Base-by-base conservation (phyloP, 2,113 vertebrate species). In the Uropsilus gracilis region DNA sequence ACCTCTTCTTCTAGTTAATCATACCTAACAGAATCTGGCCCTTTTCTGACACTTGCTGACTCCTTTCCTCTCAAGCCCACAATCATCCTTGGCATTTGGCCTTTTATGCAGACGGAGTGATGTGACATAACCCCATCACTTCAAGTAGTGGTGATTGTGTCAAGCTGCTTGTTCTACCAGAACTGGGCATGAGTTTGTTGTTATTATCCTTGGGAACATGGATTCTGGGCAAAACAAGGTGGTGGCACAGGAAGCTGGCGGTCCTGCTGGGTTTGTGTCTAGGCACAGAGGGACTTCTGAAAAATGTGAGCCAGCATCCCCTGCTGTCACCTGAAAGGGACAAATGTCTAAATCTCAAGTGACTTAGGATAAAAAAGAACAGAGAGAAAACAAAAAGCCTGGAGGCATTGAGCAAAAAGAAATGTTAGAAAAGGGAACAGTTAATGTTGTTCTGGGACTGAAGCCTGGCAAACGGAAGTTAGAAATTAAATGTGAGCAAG, bases 401-500 rank as follows among this genome's bases (percentile, higher is more conserved):
- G 78, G 16, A 39, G 63, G 42, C 46, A 17, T 88, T 55, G 53
- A 42, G 90, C n/a, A 63, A 87, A 69, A 28, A 20, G 28, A 81
- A 53, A 5, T 13, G 24, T 26, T 42, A 42, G 68, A 71, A 71
- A 69, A 71, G 22, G 24, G 34, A 71, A 13, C 28, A 24, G 1
- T 46, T 71, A 42, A 42, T 12, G 11, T 37, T 68, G 44, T 61
- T 84, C 48, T 61, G 73, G 6, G 13, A 55, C 37, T 13, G 30
- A 59, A 32, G 30, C 28, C 57, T 57, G 68, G 39, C 39, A 32
- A 86, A 61, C 17, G 59, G 57, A 95, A 90, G 82, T 48, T 68
- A 39, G 48, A 85, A 89, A 90, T 90, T 81, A 90, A 95, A 80
- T 71, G 84, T 86, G 86, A 66, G 78, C 42, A 66, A 61, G 37